A percentile compares a stretch with the other conserved stretches of the same genome.
These are phyloP conservation scores for Asarcornis scutulata DNA, from an alignment of 2,113 vertebrate genomes.

Conservation along the genomic window DNA sequence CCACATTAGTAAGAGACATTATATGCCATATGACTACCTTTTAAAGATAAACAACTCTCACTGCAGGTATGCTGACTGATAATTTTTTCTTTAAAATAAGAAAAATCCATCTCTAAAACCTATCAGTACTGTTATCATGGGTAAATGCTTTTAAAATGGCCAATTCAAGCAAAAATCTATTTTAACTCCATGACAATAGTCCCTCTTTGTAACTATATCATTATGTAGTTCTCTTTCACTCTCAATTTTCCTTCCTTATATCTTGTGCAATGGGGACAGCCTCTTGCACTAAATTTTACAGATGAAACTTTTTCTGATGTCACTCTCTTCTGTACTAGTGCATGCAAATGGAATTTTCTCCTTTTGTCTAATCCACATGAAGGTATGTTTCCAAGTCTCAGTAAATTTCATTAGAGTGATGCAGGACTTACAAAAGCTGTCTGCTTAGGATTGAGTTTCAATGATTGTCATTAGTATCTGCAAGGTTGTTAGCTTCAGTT, in stretches of 20 bases:
- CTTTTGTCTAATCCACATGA: background rate
- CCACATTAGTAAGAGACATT: background rate
- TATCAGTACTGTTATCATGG: background rate
- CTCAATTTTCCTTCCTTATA: background rate
- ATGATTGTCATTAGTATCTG: background rate
- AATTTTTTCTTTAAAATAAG: background rate
- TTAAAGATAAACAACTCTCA: background rate
- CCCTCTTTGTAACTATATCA: background rate
- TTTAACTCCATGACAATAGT: background rate
- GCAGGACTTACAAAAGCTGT: background rate
- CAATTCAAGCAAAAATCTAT: background rate
- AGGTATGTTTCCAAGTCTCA: background rate
- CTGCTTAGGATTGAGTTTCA: background rate
- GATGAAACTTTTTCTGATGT: background rate
- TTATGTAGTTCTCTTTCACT: background rate
- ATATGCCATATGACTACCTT: background rate
- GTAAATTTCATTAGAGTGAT: background rate
- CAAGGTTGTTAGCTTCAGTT: background rate
- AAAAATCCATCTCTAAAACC: background rate
- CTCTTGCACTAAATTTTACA: background rate
- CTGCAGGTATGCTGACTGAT: background rate
- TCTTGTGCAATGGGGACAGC: accelerated
- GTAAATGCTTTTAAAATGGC: background rate
- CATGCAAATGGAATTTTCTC: background rate
- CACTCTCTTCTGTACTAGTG: background rate